Evolutionary conservation across 2,113 vertebrate genomes (phyloP), one percentile per base, ranked within the genome.

Genomic region (Leptodactylus fuscus): DNA sequence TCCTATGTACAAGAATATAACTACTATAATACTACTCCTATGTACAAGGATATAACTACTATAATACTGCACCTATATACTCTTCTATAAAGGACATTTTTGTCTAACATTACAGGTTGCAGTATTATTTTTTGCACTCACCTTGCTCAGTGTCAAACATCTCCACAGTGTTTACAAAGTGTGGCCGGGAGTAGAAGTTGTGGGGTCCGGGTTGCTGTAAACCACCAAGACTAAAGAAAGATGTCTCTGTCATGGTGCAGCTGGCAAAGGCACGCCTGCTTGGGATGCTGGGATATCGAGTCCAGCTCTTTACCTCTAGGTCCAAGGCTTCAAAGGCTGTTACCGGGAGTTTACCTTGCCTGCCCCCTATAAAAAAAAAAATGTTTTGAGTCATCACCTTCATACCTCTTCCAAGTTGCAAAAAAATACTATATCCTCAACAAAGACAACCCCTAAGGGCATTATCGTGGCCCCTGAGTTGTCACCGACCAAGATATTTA

Each of bases 151-250:
- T 89, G 90, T 99, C 94, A 9, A 98, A 99, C 91, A 98, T 96
- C 91, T 99, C 98, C 91, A 97, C 94, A 2, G 98, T 99, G 93
- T 95, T 98, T 91, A 99, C 98, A 1, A 99, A 99, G 92, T 98
- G 97, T 62, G 98, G 98, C 71, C 98, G 95, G 75, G 97, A 99
- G 88, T 99, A 99, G 94, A 99, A 99, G 93, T 99, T 99, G 88
- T 99, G 98, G 0, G 97, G 98, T 5, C 98, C 97, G 0, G 98
- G 98, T 87, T 99, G 98, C 92, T 99, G 97, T 69, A 99, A 92
- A 2, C 98, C 98, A 1, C 98, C 98, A 71, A 99, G 90, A 92
- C 97, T 99, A 92, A 97, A 99, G 89, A 99, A 89, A 48, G 93
- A 88, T 0, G 93, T 92, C 0, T 96, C 96, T 0, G 92, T 96